A percentile compares a stretch with the other conserved stretches of the same genome.
phyloP scores from a whole-genome alignment of 1,140 invertebrate species.

The Oscheius sp. region DNA sequence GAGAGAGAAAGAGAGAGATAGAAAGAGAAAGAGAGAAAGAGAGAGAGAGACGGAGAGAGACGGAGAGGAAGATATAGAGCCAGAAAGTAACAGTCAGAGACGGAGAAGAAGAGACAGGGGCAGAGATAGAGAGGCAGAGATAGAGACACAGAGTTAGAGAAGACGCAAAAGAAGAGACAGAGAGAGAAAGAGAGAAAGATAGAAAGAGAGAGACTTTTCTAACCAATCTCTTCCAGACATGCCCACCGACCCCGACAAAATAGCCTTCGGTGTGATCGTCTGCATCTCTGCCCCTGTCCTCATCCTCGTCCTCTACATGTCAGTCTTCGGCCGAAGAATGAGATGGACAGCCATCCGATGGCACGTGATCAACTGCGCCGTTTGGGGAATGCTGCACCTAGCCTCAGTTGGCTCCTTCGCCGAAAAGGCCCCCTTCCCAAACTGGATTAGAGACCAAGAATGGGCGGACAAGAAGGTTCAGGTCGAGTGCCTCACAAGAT shows the following conservation, averaged over 20 bases:
- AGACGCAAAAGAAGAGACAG: too few species aligned
- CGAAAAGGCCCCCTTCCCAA: constrained; percentile 24
- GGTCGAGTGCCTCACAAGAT: constrained; percentile 29
- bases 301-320: constrained; percentile 29
- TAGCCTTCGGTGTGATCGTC: not conserved
- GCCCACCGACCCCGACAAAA: not conserved
- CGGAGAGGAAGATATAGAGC: too few species aligned
- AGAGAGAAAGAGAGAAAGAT: too few species aligned
- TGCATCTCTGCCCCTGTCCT: constrained; percentile 19
- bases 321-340: constrained; percentile 12
- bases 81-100: too few species aligned
- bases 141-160: too few species aligned
- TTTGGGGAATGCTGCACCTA: constrained; percentile 27
- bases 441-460: constrained; percentile 20
- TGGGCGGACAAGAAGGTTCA: constrained; percentile 16
- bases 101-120: too few species aligned
- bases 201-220: too few species aligned
- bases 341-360: constrained; percentile 15
- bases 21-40: too few species aligned
- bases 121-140: too few species aligned
- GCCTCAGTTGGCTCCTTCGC: not conserved
- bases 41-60: too few species aligned
- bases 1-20: too few species aligned
- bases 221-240: constrained; percentile 18
- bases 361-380: constrained; percentile 29